These are phyloP conservation scores for Branchipolynoe longqiensis DNA, from an alignment of 2,888 invertebrate genomes.

Conservation along the genomic window DNA sequence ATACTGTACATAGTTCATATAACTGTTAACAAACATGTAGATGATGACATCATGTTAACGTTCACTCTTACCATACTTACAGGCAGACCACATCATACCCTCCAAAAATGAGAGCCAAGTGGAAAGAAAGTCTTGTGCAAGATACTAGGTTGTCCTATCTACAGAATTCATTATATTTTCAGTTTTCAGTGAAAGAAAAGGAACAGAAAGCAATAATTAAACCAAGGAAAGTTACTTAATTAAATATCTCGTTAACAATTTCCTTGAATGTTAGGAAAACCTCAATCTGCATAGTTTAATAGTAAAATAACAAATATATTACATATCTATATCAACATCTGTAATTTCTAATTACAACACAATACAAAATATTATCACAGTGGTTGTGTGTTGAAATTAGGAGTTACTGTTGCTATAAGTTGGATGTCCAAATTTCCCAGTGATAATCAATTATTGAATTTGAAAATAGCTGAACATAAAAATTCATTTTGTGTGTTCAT, in stretches of 20 bases:
- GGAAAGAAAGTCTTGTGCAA: neutral
- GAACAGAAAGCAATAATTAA: neutral
- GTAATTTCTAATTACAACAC: neutral
- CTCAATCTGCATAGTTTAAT: neutral
- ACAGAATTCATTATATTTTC: neutral
- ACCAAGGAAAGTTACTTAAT: neutral
- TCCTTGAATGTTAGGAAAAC: neutral
- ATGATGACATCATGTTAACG: neutral
- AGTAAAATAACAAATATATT: neutral
- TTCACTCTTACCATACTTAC: neutral
- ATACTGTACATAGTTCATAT: slow-evolving; percentile 31
- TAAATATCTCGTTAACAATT: neutral
- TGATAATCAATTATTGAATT: too few relatives aligned
- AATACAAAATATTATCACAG: too few relatives aligned
- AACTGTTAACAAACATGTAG: neutral
- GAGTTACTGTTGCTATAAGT: too few relatives aligned
- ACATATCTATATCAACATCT: neutral
- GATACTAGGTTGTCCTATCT: neutral
- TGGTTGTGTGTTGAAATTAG: too few relatives aligned
- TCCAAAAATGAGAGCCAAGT: neutral
- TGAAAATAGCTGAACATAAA: too few relatives aligned
- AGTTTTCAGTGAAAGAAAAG: neutral
- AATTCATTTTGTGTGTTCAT: too few relatives aligned
- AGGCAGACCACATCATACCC: neutral
- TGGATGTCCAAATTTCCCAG: too few relatives aligned